These are phyloP conservation scores for Tinamus guttatus DNA, from an alignment of 2,113 vertebrate genomes.

Conservation along the genomic window DNA sequence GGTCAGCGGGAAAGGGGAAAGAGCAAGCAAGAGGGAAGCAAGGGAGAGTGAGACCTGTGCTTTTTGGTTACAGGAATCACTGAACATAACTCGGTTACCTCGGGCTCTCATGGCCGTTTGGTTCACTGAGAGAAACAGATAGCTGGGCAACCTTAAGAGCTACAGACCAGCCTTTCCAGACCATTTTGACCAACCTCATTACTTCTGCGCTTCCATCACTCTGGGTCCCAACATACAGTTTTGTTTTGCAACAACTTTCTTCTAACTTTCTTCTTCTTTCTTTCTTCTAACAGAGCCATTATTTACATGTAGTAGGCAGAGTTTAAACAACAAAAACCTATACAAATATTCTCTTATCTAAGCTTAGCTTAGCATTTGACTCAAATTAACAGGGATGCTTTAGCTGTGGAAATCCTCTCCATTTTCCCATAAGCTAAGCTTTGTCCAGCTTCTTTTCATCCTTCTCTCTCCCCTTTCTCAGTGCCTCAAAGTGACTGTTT, in stretches of 20 bases:
- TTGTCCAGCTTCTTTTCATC: not conserved
- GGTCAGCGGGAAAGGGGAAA: fast-evolving
- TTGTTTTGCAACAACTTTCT: not conserved
- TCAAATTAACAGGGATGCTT: not conserved
- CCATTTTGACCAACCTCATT: not conserved
- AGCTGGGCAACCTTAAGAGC: too few relatives aligned
- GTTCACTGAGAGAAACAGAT: not conserved
- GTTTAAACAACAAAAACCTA: not conserved
- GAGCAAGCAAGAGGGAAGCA: not conserved
- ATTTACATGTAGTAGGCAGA: not conserved
- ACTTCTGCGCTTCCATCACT: not conserved
- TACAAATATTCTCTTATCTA: not conserved
- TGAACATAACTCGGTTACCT: not conserved
- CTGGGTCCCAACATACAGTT: not conserved
- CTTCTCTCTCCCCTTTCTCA: not conserved
- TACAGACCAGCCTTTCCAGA: too few relatives aligned
- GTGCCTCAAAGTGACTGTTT: not conserved
- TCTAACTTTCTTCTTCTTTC: too few relatives aligned
- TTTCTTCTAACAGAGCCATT: too few relatives aligned
- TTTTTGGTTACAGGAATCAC: not conserved
- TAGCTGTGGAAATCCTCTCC: not conserved
- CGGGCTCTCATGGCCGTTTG: too few relatives aligned
- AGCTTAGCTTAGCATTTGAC: not conserved
- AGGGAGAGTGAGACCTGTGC: not conserved
- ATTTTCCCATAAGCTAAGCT: not conserved